Base-by-base conservation (phyloP, 2,888 invertebrate genomes). In the Epinotia bilunana region DNA sequence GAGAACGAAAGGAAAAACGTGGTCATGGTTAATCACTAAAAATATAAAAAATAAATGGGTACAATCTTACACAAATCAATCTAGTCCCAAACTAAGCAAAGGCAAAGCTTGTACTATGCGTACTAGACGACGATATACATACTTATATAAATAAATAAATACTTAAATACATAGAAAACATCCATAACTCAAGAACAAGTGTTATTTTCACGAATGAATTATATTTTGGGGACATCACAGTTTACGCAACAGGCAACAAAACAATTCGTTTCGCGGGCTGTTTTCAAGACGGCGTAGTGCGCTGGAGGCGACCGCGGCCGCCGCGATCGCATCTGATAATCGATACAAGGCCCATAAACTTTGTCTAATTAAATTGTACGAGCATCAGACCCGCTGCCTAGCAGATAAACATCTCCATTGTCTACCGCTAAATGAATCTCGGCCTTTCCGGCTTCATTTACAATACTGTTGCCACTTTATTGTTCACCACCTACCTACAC, bases 321-420 rank as follows among this genome's bases (percentile, higher is more conserved):
- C 83, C 82, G 79, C 83, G 86, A 88, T 86, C 82, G 86, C 88
- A 87, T 86, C 87, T 84, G 91, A 90, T 90, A 90, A 88, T 80
- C 80, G 80, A 82, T 88, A 89, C 88, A 88, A 86, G 88, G 80
- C 84, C 88, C 87, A 91, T 91, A 91, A 91, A 89, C 90, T 90
- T 90, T 83, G 86, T 90, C 89, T 92, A 92, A 92, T 93, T 92
- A 92, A 93, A 92, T 91, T 90, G 91, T 91, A 89, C 86, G 87
- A 87, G 84, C 87, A 89, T 90, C 89, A 89, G 85, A 87, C 79
- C 68, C 53, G 82, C 81, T 83, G 80, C 82, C 84, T 80, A 18
- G 80, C 79, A 88, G 92, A 93, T 91, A 87, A 89, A 87, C 88
- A 93, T 93, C 93, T 89, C 89, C 88, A 93, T 93, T 93, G 92